Evolutionary conservation across 2,888 invertebrate species (phyloP).

Genomic region (Tricholauxania praeusta): DNA sequence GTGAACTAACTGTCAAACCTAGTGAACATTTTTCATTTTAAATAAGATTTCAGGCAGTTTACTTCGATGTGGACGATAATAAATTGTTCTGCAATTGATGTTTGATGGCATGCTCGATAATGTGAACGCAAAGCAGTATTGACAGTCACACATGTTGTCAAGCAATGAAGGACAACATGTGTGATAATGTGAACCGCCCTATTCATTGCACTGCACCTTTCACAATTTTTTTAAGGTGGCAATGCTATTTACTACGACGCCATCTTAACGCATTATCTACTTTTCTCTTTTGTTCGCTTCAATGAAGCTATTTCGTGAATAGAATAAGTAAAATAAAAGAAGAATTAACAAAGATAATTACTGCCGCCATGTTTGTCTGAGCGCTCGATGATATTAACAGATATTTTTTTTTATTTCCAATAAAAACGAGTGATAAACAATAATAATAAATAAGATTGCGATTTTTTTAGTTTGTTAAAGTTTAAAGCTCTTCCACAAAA

Average conservation of each 20-base stretch:
- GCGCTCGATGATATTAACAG: conserved; percentile 14
- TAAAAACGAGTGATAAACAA: conserved; percentile 12
- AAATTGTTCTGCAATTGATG: too few species aligned
- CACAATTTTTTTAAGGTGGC: background rate
- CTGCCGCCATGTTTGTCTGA: conserved; percentile 31
- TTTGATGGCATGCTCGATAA: too few species aligned
- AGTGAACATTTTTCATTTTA: too few species aligned
- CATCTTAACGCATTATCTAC: conserved; percentile 23
- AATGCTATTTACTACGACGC: background rate
- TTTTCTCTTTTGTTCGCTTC: conserved; percentile 13
- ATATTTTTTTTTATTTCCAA: conserved; percentile 26
- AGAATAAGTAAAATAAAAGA: background rate
- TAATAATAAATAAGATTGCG: conserved; percentile 1
- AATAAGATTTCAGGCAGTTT: too few species aligned
- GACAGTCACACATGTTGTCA: too few species aligned
- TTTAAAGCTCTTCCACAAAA: background rate
- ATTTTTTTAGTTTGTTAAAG: background rate
- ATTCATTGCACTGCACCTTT: too few species aligned
- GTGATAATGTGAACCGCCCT: too few species aligned
- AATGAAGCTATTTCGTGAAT: conserved; percentile 1
- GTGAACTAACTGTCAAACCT: too few species aligned
- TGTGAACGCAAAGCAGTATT: too few species aligned
- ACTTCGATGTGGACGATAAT: too few species aligned
- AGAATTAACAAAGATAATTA: conserved; percentile 18
- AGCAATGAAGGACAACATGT: too few species aligned